Evolutionary conservation across 64 coral and sea anemone species (phyloP), one percentile per base, ranked within the genome.

Genomic region (Porites lutea): DNA sequence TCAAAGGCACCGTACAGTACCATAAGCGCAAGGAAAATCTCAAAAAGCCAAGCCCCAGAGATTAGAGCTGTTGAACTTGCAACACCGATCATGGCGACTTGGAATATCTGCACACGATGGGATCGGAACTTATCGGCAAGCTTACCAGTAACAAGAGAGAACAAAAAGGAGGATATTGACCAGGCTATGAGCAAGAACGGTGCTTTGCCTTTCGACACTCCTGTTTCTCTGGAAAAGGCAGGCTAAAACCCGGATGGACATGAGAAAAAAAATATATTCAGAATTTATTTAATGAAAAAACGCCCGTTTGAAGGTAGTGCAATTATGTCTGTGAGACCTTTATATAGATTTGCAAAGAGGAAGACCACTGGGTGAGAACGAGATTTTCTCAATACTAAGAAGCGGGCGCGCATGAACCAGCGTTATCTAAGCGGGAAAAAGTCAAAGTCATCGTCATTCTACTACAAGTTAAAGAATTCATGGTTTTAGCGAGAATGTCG

Each of bases 1-100:
- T 75, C 73, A 14, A 75, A 75, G 51, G 73, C 73, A 27, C 73
- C 73, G 16, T 75, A 75, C 47, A 75, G 14, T 2, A 51, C 73
- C 73, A 75, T 75, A 5, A 49, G 3, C 45, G 45, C 73, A 3
- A 75, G 13, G 73, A 75, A 75, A 50, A 6, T 3, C 45, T 75
- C 37, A 16, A 75, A 75, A 16, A 45, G 49, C 44, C 45, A 50
- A 14, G 73, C 73, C 47, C 13, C 46, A 44, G 73, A 75, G 3
- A 75, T 19, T 1, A 75, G 48, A 50, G 73, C 49, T 3, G 73
- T 75, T 3, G 73, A 75, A 18, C 14, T 16, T 13, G 73, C 73
- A 13, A 75, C 73, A 48, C 73, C 73, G 16, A 75, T 13, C 73
- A 75, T 75, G 45, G 73, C 73, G 12, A 16, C 15, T 18, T 75